Evolutionary conservation across 2,888 invertebrate species (phyloP).

Genomic region (Aspidiotus destructor): DNA sequence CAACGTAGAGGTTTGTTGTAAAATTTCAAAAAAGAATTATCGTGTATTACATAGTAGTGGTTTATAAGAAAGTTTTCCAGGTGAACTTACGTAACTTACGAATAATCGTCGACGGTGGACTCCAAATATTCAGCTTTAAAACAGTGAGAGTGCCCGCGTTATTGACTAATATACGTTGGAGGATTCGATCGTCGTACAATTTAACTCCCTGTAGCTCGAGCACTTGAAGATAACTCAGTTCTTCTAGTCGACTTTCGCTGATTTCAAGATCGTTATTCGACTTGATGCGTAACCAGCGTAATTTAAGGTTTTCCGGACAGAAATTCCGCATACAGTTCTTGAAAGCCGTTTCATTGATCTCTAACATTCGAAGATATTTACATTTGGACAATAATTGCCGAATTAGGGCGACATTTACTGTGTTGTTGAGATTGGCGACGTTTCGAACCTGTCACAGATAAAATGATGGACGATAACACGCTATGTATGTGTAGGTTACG

Average conservation of each 20-base stretch:
- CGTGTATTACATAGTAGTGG: too few relatives aligned
- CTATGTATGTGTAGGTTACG: too few relatives aligned
- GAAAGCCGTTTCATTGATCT: conserved; percentile 10
- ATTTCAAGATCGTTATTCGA: conserved; percentile 20
- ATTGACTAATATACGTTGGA: conserved; percentile 9
- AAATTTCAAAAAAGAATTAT: too few relatives aligned
- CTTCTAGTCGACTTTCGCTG: conserved; percentile 10
- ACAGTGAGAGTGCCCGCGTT: conserved; percentile 19
- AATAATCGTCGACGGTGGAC: not conserved
- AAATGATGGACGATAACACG: not conserved
- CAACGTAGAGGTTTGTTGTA: too few relatives aligned
- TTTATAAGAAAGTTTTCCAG: too few relatives aligned
- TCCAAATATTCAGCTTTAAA: conserved; percentile 25
- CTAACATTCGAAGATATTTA: conserved; percentile 2
- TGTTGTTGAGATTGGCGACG: conserved; percentile 16
- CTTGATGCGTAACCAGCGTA: conserved; percentile 15
- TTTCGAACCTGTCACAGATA: conserved; percentile 17
- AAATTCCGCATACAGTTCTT: conserved; percentile 22
- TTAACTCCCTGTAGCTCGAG: conserved; percentile 18
- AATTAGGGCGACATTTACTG: conserved; percentile 17
- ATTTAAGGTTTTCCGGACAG: conserved; percentile 1
- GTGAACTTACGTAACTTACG: too few relatives aligned
- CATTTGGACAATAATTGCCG: conserved; percentile 17
- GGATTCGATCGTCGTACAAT: conserved; percentile 16
- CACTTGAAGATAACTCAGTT: conserved; percentile 9